Evolutionary conservation across 2,113 vertebrate species (phyloP), one percentile per base, ranked within the genome.

Genomic region (Zosterops pallidus): DNA sequence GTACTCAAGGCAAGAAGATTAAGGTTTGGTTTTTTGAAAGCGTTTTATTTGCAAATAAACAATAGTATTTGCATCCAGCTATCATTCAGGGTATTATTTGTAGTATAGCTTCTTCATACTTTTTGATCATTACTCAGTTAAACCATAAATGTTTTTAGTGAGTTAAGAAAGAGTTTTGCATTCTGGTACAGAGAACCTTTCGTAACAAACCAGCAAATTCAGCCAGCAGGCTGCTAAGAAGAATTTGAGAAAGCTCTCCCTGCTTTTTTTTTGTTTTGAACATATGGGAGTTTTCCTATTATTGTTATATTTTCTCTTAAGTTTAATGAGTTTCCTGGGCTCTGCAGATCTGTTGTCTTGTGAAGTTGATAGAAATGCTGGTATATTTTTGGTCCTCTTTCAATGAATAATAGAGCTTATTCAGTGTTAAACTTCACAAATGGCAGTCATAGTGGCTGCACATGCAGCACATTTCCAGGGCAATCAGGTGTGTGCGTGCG

Each of bases 281-380:
- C 50, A 68, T 35, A 46, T 50, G 21, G 9, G 5, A 0, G 0
- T 4, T 42, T 81, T 13, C 23, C 24, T n/a, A 11, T 35, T 18
- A 20, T 49, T 76, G 85, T 77, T 53, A 4, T 68, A 15, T 55
- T 83, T 91, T 81, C 42, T 6, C 9, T 65, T 68, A 35, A 41
- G 44, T 53, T 86, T 83, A 52, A 42, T 28, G 44, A 39, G 3
- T 76, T 69, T 93, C 55, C 64, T 62, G 19, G 6, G 19, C 29
- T 72, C 53, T 67, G 41, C 22, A 24, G 28, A 77, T 57, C 46
- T 63, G 1, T 49, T 91, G 25, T 94, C 25, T 7, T 20, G 5
- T 16, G 56, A 93, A 11, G 46, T n/a, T 82, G 56, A 41, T 53
- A 33, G 42, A 91, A 90, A 53, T 41, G 26, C 39, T 75, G 37